These are phyloP conservation scores for Erebia epiphron DNA, from an alignment of 2,888 invertebrate species.

Conservation along the genomic window DNA sequence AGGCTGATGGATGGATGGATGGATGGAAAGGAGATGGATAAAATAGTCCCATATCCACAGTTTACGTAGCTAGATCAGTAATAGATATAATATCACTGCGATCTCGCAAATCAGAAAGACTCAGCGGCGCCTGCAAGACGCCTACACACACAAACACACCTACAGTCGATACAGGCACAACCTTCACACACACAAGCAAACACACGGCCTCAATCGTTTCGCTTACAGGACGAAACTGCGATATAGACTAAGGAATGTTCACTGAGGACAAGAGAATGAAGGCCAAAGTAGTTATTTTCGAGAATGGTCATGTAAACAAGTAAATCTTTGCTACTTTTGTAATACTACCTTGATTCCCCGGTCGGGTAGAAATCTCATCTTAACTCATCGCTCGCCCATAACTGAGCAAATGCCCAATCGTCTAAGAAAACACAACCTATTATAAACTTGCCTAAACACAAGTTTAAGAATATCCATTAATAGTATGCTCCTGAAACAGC, in stretches of 20 bases:
- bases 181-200: conserved; percentile 1
- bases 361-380: too few relatives aligned
- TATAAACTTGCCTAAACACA: too few relatives aligned
- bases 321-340: too few relatives aligned
- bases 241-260: not conserved
- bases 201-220: conserved; percentile 1
- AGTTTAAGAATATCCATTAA: too few relatives aligned
- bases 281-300: not conserved
- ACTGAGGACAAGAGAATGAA: not conserved
- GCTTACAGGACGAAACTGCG: conserved; percentile 1
- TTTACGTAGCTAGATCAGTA: not conserved
- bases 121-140: conserved; percentile 24
- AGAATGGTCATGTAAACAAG: too few relatives aligned
- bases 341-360: too few relatives aligned
- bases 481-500: too few relatives aligned
- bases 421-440: too few relatives aligned
- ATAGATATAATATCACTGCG: conserved; percentile 6
- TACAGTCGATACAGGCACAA: not conserved
- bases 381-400: too few relatives aligned
- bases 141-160: conserved; percentile 7
- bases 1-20: too few relatives aligned
- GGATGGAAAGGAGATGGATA: too few relatives aligned
- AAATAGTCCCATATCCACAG: not conserved
- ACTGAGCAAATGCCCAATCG: too few relatives aligned
- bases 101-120: conserved; percentile 18